Conservation (phyloP, 2,113 vertebrate species). For the Strix uralensis region DNA sequence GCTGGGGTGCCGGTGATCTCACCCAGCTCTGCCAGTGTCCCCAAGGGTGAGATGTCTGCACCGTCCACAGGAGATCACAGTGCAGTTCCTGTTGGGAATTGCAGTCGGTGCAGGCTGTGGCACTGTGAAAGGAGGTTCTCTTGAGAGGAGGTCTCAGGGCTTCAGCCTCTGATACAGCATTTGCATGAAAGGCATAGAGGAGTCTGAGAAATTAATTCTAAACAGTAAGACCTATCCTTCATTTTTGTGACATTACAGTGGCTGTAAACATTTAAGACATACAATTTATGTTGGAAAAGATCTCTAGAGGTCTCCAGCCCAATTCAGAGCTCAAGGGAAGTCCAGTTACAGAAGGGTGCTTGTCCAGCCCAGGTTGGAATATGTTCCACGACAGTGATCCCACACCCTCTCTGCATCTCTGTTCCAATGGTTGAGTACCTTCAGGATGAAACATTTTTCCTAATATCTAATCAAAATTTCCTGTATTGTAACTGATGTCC, state of each 20-base stretch:
- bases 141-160: background rate
- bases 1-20: background rate
- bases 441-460: background rate
- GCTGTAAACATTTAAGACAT: background rate
- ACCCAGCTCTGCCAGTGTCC: background rate
- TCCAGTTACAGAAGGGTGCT: background rate
- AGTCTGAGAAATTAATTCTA: background rate
- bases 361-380: background rate
- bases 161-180: background rate
- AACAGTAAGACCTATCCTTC: background rate
- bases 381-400: rapidly evolving
- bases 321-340: background rate
- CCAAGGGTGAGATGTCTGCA: too few species aligned
- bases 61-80: rapidly evolving
- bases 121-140: background rate
- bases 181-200: background rate
- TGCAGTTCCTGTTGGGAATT: background rate
- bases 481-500: background rate
- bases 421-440: background rate
- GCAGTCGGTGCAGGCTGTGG: background rate
- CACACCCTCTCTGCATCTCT: background rate
- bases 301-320: background rate
- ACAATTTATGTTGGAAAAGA: background rate
- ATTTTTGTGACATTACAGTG: background rate
- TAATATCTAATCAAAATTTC: background rate